Evolutionary conservation across 2,888 invertebrate species (phyloP).

Genomic region (Erannis defoliaria): DNA sequence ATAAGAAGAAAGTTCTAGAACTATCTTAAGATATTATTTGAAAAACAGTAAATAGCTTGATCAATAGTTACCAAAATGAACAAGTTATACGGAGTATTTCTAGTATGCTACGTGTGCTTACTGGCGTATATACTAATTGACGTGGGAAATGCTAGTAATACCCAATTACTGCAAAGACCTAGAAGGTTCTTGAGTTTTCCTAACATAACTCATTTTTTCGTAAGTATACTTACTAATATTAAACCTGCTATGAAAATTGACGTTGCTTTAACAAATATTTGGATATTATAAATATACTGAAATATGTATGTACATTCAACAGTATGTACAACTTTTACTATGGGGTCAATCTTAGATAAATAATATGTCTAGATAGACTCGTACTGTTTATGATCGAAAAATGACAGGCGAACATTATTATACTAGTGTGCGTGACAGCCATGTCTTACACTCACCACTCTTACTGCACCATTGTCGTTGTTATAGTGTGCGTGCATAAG

Average conservation of each 20-base stretch:
- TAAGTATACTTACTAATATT: constrained; percentile 60
- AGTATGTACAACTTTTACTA: no score
- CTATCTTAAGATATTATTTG: background rate
- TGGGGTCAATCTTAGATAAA: no score
- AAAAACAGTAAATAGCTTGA: background rate
- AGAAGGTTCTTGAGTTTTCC: constrained; percentile 65
- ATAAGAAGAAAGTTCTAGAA: background rate
- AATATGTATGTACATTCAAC: no score
- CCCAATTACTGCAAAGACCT: constrained; percentile 50
- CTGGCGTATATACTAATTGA: constrained; percentile 61
- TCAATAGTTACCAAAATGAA: constrained; percentile 43
- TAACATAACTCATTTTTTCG: constrained; percentile 71
- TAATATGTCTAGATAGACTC: no score
- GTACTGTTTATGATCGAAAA: no score
- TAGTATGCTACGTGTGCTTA: constrained; percentile 62
- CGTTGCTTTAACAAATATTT: no score
- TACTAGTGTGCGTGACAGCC: no score
- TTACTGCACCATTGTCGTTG: no score
- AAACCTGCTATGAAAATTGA: background rate
- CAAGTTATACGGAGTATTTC: constrained; percentile 52
- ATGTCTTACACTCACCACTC: no score
- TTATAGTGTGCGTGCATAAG: no score
- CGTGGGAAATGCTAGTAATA: constrained; percentile 58
- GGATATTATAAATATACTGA: no score
- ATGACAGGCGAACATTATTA: no score